Base-by-base conservation (phyloP, 2,888 invertebrate genomes). In the Nomada ruficornis region DNA sequence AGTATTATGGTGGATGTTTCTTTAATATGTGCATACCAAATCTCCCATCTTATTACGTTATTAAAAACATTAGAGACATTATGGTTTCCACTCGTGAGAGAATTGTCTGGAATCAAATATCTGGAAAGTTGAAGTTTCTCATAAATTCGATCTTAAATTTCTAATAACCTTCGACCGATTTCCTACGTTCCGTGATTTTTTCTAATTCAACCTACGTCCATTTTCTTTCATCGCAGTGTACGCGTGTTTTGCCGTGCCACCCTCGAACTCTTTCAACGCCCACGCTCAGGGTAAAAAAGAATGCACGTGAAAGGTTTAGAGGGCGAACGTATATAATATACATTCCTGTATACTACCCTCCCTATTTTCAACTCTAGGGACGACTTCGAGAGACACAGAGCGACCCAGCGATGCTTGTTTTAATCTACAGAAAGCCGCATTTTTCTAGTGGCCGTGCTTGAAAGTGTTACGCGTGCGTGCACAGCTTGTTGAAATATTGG, bases 331-430 rank as follows among this genome's bases (percentile, higher is more conserved):
- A 50, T 2, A 44, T 44, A 57, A 50, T 2, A 52, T 44, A 57
- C 47, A 50, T 36, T 42, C 54, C 47, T 47, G 29, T 3, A 26
- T 11, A 7, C 47, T 42, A n/a, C 29, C 0, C 50, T 42, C 18
- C 42, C 42, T 52, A 10, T 54, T n/a, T n/a, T n/a, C 54, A n/a
- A 54, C n/a, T 9, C 9, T 20, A n/a, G 18, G 10, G 26, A 47
- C 23, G 65, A 26, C 47, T 65, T 57, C 26, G 36, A 20, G 29
- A 29, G 20, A 36, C 59, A 54, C 26, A 23, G 18, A 67, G 15
- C 26, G 54, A 59, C n/a, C 15, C 60, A 44, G 15, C 29, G 42
- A 54, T 62, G 62, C 67, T 78, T 75, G 75, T 67, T 78, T 78
- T 54, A 75, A 78, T 75, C 67, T 68, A 54, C 54, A 11, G 54